A percentile compares a stretch with the other conserved stretches of the same genome.
These are phyloP conservation scores for Protonibea diacanthus DNA, from an alignment of 2,797 vertebrate species.

Conservation along the genomic window DNA sequence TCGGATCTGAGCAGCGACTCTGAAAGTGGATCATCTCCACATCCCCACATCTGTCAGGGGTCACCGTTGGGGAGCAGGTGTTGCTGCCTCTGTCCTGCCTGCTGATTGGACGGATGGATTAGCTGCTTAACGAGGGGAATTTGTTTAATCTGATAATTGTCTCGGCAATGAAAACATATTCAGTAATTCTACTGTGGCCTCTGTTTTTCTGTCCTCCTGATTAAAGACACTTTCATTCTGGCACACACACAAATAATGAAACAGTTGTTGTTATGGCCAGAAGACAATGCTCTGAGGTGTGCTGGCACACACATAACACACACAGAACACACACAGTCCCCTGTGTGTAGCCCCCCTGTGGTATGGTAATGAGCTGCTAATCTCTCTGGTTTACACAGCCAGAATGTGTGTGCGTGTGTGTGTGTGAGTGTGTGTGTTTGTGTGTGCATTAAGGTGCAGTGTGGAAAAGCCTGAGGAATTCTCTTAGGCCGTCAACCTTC, in stretches of 20 bases:
- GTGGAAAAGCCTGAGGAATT: slow-evolving; percentile 82
- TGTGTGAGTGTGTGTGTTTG: slow-evolving; percentile 49
- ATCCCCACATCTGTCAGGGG: slow-evolving; percentile 76
- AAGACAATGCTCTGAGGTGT: slow-evolving; percentile 78
- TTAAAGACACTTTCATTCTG: slow-evolving; percentile 77
- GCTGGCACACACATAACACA: slow-evolving; percentile 57
- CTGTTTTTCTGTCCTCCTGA: slow-evolving; percentile 71
- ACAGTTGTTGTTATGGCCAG: slow-evolving; percentile 83
- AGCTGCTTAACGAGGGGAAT: slow-evolving; percentile 75
- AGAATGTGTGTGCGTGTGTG: slow-evolving; percentile 61
- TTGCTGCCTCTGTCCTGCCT: slow-evolving; percentile 57
- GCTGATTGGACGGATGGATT: slow-evolving; percentile 78
- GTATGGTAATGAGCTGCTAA: slow-evolving; percentile 86
- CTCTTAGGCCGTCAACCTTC: slow-evolving; percentile 83
- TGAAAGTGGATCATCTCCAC: slow-evolving; percentile 70
- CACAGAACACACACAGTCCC: slow-evolving; percentile 63
- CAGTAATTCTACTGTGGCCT: slow-evolving; percentile 68
- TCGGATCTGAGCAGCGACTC: slow-evolving; percentile 40
- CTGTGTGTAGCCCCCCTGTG: slow-evolving; percentile 76
- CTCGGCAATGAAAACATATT: slow-evolving; percentile 76
- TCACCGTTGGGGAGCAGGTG: slow-evolving; percentile 71
- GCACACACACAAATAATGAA: slow-evolving; percentile 69
- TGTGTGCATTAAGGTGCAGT: slow-evolving; percentile 71
- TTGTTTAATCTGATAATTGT: slow-evolving; percentile 82
- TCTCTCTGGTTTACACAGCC: slow-evolving; percentile 83